Base-by-base conservation (phyloP, 2,888 invertebrate genomes). In the Luperina nickerlii region DNA sequence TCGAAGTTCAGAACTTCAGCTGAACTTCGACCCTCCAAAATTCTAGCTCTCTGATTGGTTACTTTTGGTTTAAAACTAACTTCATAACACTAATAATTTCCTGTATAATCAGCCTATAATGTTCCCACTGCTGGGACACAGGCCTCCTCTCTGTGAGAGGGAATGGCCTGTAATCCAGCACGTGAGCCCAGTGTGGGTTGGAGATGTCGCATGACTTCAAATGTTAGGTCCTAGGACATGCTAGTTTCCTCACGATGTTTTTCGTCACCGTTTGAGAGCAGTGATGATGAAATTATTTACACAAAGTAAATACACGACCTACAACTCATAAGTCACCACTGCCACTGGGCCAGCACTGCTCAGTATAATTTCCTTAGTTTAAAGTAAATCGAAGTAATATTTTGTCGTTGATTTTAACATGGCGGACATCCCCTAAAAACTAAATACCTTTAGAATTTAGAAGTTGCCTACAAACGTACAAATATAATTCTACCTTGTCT, bases 401-500 rank as follows among this genome's bases (percentile, higher is more conserved):
- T 57, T 42, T 11, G 7, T 1, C 13, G 1, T 11, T 0, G 2
- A 27, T 42, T 72, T 75, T 24, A 20, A 2, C 20, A 18, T 66
- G 48, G 38, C 5, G 7, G 24, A 42, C 8, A 32, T 42, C 4
- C 32, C 15, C 2, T 45, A 11, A 3, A 62, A 72, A 24, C n/a
- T n/a, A 67, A 72, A 27, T 27, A 71, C 60, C 38, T 62, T 48
- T 27, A 2, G 18, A 74, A 66, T 66, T 48, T 27, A 3, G 13
- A 74, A 62, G 15, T 65, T 51, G 2, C 15, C 20, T 63, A 15
- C 42, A 68, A 81, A 67, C 20, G 60, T 63, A 18, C 32, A 65
- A 81, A 71, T 15, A 71, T 63, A 67, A 77, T 48, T 54, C 20
- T 51, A 57, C 69, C 45, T 78, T 74, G 51, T 60, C 63, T 76